A percentile compares a stretch with the other conserved stretches of the same genome.
Conservation (phyloP, 2,797 vertebrate genomes). For the Etheostoma nigrum region DNA sequence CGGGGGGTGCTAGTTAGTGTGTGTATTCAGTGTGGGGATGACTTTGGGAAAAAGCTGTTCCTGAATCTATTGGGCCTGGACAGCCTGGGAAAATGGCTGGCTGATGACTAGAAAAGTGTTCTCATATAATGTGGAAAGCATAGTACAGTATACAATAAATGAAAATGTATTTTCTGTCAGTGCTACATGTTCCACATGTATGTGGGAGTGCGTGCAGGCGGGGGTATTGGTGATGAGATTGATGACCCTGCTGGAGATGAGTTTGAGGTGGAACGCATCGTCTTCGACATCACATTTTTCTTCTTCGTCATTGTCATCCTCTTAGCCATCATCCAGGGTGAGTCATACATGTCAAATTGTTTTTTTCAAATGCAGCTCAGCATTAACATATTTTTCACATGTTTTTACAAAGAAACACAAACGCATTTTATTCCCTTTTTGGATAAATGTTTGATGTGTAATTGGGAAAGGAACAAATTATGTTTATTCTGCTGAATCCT, state of each 20-base stretch:
- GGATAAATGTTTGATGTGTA: slow-evolving; percentile 7
- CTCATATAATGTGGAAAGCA: not conserved
- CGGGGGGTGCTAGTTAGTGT: too few species aligned
- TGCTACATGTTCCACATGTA: slow-evolving; percentile 90
- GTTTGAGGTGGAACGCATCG: slow-evolving; percentile 83
- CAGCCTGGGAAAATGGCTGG: not conserved
- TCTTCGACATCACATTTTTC: slow-evolving; percentile 88
- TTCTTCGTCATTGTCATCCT: slow-evolving; percentile 88
- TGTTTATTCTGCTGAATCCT: slow-evolving; percentile 27
- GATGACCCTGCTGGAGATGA: slow-evolving; percentile 86
- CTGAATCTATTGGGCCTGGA: too few species aligned
- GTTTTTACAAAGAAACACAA: not conserved
- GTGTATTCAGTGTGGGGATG: too few species aligned
- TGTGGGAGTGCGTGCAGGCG: slow-evolving; percentile 84
- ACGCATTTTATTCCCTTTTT: slow-evolving; percentile 16
- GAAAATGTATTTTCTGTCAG: slow-evolving; percentile 54
- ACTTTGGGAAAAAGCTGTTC: too few species aligned
- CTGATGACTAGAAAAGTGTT: not conserved
- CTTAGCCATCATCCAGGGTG: slow-evolving; percentile 87
- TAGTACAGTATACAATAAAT: not conserved
- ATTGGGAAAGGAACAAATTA: not conserved
- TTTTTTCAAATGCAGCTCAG: not conserved
- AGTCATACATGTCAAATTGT: slow-evolving; percentile 29
- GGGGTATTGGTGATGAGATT: slow-evolving; percentile 86
- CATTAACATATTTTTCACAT: not conserved